Evolutionary conservation across 2,888 invertebrate species (phyloP), one percentile per base, ranked within the genome.

Genomic region (Drosophila ezoana): DNA sequence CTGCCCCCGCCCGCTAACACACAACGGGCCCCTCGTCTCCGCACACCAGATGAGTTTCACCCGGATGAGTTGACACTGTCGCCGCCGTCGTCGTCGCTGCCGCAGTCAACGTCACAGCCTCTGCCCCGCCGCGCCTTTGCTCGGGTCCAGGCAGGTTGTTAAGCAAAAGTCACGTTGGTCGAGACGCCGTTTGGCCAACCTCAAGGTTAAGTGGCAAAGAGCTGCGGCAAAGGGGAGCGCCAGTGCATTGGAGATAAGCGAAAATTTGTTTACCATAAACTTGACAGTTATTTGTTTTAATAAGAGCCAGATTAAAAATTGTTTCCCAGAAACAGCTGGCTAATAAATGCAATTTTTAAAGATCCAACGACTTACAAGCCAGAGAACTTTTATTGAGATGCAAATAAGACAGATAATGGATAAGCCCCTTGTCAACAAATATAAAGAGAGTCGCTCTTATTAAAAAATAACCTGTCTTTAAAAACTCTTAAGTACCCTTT

Each of bases 131-230:
- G 9, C 18, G n/a, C 18, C 68, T 35, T 13, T 38, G 48, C 16
- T n/a, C 33, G 57, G 44, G 57, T 60, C 53, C 62, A 43, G 62
- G 59, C 74, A 74, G 57, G 44, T 64, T 73, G 79, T 79, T 81
- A 63, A 73, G 73, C 76, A 67, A 74, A 72, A 79, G 79, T 81
- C 85, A 81, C 82, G 76, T 78, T 77, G 80, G 71, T 47, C 60
- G 62, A 20, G 64, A 20, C 58, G 49, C 40, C 70, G 57, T 64
- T 73, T 60, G 63, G 48, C 54, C 74, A 76, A 70, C 77, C 67
- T 66, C 79, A 84, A 79, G 85, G 79, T 72, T 76, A 80, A 77
- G 72, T 69, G 79, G 56, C 74, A 63, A 65, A 65, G 56, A 70
- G 72, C 59, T 54, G 28, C 58, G 45, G n/a, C 43, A 20, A 13